Evolutionary conservation across 1,140 invertebrate genomes (phyloP), one percentile per base, ranked within the genome.

Genomic region (Drosophila pandora): DNA sequence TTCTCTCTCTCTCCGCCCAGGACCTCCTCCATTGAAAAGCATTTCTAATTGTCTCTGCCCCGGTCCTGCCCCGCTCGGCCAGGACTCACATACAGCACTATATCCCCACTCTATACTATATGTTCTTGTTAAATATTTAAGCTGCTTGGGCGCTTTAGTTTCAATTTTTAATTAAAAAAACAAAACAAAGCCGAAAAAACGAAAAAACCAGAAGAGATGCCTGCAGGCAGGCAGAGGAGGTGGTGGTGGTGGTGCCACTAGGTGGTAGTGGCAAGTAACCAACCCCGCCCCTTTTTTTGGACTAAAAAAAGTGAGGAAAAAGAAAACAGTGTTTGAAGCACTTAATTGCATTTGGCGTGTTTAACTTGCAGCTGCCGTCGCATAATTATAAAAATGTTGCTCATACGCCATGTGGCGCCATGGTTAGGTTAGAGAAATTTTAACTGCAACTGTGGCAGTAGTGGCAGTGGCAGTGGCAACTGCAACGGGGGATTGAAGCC

Each of bases 381-480:
- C 57, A 83, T 82, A 82, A 82, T 82, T 82, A 82, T 64, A 79
- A 76, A 76, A 84, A 84, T 74, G 67, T 81, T 78, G 79, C 73
- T 23, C 79, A 81, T 82, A 77, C 74, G 79, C 63, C 55, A 23
- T 60, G 61, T 69, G 55, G 30, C 30, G 41, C 21, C 43, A 7
- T 21, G 12, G 62, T 69, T 34, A 32, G 37, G 49, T 57, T 43
- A 12, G 41, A 58, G 52, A 54, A 54, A 60, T 57, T 71, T 80
- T 54, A 55, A 54, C 60, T 65, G 50, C 59, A 64, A 75, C 67
- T 74, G 55, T 70, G 48, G 63, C 61, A 17, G 17, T 17, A 1
- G 55, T 70, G 48, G 63, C 61, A 17, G 17, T 17, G 17, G 17
- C 17, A 17, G 17, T 17, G 17, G 17, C 49, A 58, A 53, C 60